A percentile compares a stretch with the other conserved stretches of the same genome.
Conservation (phyloP, 2,888 invertebrate species). For the Phlogophora meticulosa region DNA sequence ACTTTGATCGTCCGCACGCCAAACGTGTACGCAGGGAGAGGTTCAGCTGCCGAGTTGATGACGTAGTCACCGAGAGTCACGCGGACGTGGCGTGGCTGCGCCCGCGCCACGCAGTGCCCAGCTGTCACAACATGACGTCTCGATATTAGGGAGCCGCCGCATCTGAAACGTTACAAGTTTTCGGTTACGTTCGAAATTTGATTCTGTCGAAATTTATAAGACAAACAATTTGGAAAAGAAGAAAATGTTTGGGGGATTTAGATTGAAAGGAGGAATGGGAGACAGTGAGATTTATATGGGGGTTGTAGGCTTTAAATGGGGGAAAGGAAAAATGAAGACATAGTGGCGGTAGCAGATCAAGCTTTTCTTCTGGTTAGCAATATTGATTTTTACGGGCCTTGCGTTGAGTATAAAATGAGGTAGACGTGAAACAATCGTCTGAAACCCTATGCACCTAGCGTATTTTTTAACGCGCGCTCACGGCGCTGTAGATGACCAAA, state of each 20-base stretch:
- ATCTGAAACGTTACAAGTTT: slow-evolving; percentile 89
- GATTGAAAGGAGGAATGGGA: background rate
- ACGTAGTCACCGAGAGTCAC: slow-evolving; percentile 98
- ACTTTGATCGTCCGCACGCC: slow-evolving; percentile 97
- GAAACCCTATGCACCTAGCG: too few species aligned
- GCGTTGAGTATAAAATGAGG: background rate
- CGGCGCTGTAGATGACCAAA: too few species aligned
- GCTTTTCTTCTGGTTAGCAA: background rate
- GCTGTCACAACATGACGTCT: slow-evolving; percentile 98
- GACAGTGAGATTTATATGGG: background rate
- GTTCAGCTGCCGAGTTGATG: slow-evolving; percentile 97
- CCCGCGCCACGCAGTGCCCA: slow-evolving; percentile 98
- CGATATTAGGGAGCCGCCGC: slow-evolving; percentile 97
- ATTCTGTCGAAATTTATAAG: background rate
- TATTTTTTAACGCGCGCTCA: too few species aligned
- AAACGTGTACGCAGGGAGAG: slow-evolving; percentile 97
- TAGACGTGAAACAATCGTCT: background rate
- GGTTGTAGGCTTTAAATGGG: background rate
- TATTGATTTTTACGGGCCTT: too few species aligned
- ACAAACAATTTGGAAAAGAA: background rate
- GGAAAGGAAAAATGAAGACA: background rate
- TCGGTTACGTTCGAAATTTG: slow-evolving; percentile 21
- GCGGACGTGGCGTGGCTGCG: slow-evolving; percentile 97
- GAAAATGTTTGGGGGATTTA: background rate
- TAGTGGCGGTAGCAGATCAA: background rate